These are phyloP conservation scores for Loripinus fragilis DNA, from an alignment of 2,888 invertebrate genomes.

Conservation along the genomic window DNA sequence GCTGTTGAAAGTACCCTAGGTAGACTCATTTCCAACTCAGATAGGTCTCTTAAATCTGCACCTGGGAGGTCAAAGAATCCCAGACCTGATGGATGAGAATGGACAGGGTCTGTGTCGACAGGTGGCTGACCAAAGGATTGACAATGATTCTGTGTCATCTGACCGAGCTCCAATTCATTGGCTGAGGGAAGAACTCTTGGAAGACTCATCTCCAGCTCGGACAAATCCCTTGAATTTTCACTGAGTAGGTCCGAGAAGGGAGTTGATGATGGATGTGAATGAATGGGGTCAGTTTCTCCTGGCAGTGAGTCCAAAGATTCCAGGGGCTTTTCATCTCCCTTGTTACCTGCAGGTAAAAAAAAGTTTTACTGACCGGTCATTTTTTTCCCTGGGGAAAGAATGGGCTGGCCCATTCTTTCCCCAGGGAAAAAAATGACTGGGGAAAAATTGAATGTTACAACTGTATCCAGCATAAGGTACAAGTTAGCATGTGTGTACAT, in stretches of 20 bases:
- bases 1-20: conserved; percentile 15
- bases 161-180: conserved; percentile 53
- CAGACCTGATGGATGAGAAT: conserved; percentile 16
- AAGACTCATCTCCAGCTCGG: conserved; percentile 29
- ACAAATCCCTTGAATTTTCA: conserved; percentile 54
- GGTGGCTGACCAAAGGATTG: background rate
- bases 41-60: conserved; percentile 54
- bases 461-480: no score
- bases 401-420: no score
- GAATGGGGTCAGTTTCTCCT: conserved; percentile 24
- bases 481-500: no score
- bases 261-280: conserved; percentile 19
- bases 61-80: conserved; percentile 49
- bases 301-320: conserved; percentile 23
- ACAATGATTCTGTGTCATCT: conserved; percentile 21
- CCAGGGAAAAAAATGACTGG: no score
- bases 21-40: conserved; percentile 29
- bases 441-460: no score
- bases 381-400: no score
- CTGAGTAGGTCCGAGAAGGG: conserved; percentile 50
- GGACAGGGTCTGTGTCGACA: conserved; percentile 24
- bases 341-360: conserved; percentile 7
- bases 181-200: conserved; percentile 19
- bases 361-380: no score
- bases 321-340: conserved; percentile 43